These are phyloP conservation scores for Aleiodes leptofemur DNA, from an alignment of 2,888 invertebrate genomes.

Conservation along the genomic window DNA sequence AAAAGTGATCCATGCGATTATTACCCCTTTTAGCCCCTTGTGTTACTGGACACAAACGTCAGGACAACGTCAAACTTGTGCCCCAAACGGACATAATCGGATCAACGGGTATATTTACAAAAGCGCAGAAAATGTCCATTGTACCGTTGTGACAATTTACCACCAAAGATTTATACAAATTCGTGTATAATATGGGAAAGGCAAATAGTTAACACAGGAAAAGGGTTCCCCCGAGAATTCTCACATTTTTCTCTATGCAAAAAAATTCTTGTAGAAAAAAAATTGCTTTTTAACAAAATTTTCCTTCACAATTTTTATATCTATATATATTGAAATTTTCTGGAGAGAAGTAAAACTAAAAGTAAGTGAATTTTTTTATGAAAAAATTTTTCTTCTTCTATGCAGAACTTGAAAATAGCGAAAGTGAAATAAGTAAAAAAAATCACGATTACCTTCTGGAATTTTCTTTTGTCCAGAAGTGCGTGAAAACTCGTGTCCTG, in stretches of 20 bases:
- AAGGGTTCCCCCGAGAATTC: conserved; percentile 17
- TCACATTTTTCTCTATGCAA: background rate
- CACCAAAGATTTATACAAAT: conserved; percentile 55
- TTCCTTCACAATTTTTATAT: no score
- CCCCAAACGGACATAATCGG: conserved; percentile 59
- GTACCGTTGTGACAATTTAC: conserved; percentile 47
- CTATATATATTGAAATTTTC: no score
- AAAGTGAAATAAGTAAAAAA: conserved; percentile 5
- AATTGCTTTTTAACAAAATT: no score
- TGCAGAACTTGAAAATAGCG: background rate
- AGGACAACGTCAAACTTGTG: conserved; percentile 24
- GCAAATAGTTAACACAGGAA: conserved; percentile 55
- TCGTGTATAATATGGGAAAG: conserved; percentile 64
- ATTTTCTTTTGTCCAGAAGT: conserved; percentile 11
- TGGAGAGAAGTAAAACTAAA: no score
- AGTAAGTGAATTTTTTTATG: no score
- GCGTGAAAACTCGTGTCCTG: conserved; percentile 49
- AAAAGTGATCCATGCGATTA: conserved; percentile 16
- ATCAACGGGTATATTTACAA: conserved; percentile 53
- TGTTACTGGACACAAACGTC: conserved; percentile 51
- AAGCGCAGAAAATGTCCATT: conserved; percentile 36
- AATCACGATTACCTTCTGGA: background rate
- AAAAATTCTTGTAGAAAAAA: no score
- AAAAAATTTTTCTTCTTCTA: background rate
- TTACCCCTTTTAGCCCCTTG: conserved; percentile 44